Percentiles rank a stretch among this genome's conserved stretches.
These are phyloP conservation scores for Riparia riparia DNA, from an alignment of 2,113 vertebrate species.

Conservation along the genomic window DNA sequence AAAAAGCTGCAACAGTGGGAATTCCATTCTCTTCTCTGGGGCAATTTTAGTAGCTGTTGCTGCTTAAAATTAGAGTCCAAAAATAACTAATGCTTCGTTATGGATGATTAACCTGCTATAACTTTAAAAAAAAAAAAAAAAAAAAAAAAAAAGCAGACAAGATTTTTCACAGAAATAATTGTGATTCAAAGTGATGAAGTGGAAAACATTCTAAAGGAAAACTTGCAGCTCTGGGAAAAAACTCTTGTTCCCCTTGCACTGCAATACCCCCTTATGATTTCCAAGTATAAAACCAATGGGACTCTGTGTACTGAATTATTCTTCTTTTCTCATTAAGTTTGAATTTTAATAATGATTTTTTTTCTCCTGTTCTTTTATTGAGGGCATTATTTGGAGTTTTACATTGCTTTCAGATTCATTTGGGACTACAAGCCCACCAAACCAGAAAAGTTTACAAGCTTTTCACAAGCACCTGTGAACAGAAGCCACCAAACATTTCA, in stretches of 20 bases:
- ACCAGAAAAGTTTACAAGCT: not conserved
- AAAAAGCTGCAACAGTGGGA: not conserved
- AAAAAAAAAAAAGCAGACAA: not conserved
- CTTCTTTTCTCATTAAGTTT: conserved; percentile 7
- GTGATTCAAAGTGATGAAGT: not conserved
- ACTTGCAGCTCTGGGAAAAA: not conserved
- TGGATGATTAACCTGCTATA: not conserved
- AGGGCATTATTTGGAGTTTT: not conserved
- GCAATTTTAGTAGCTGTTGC: not conserved
- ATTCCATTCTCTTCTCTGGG: not conserved
- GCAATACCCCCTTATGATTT: not conserved
- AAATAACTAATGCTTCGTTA: not conserved
- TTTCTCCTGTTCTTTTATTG: not conserved
- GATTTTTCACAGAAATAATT: not conserved
- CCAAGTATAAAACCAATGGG: not conserved
- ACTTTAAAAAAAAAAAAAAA: not conserved
- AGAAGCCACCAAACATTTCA: not conserved
- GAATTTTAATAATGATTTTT: not conserved
- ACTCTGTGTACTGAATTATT: not conserved
- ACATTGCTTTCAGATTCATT: not conserved
- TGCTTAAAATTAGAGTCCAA: not conserved
- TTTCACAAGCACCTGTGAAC: not conserved
- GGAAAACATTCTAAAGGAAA: not conserved
- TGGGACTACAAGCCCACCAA: not conserved
- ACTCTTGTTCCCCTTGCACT: not conserved